Conservation (phyloP, 2,113 vertebrate species). For the Pituophis catenifer region DNA sequence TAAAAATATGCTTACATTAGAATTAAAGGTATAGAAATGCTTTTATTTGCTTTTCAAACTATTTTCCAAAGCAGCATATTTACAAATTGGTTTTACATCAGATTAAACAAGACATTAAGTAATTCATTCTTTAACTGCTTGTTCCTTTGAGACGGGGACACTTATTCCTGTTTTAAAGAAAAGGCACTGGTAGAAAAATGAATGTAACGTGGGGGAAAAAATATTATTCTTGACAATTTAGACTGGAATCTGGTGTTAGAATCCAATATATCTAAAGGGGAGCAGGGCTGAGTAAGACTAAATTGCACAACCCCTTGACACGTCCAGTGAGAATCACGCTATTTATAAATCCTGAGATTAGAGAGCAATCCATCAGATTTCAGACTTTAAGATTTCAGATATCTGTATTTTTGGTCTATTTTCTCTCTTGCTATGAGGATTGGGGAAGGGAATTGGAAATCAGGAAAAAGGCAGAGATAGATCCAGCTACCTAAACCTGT, state of each 20-base stretch:
- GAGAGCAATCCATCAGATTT: background rate
- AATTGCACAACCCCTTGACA: background rate
- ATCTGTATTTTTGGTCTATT: background rate
- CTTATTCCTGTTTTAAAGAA: background rate
- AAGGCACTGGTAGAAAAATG: background rate
- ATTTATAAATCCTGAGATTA: background rate
- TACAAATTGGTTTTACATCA: background rate
- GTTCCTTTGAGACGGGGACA: background rate
- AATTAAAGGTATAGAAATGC: background rate
- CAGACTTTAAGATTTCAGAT: background rate
- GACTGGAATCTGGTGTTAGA: background rate
- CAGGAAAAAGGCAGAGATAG: background rate
- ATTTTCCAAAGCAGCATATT: background rate
- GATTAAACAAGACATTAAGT: background rate
- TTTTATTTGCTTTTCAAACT: background rate
- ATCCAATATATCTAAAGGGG: background rate
- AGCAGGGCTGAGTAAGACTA: background rate
- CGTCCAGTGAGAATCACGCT: background rate
- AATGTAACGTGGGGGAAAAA: background rate
- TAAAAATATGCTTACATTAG: background rate
- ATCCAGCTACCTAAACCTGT: background rate
- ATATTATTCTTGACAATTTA: background rate
- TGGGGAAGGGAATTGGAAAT: background rate
- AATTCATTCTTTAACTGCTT: background rate
- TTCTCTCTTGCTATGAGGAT: background rate